Base-by-base conservation (phyloP, 2,797 vertebrate species). In the Megaceryle alcyon region DNA sequence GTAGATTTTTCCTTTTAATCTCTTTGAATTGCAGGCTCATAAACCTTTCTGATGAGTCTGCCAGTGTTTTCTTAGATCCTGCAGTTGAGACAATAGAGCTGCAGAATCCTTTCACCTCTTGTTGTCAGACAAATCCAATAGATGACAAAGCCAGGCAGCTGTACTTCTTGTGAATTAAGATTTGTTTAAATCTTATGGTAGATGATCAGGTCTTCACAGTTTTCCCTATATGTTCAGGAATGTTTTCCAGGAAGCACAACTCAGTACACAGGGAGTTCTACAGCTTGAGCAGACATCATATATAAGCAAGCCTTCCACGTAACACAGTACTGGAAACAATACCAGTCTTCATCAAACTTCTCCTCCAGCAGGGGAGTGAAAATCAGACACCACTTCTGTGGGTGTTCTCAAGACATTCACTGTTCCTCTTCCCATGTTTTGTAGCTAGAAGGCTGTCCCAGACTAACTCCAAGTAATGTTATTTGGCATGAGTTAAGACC, bases 1-100 rank as follows among this genome's bases (percentile, higher is more conserved):
- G 81, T 97, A 97, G 98, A 98, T 98, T 98, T 97, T 96, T 97
- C 97, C 97, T 98, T 98, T 97, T 98, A 98, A 98, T 98, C 97
- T 97, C 97, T 97, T 97, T 97, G 97, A 98, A 98, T 97, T 98
- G 97, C 96, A 94, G 97, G 97, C 97, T 98, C 97, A 96, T 98
- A 98, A 98, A 98, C 97, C 97, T 98, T 95, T 97, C 96, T 97
- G 98, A 98, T 98, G 97, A 98, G 97, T 95, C 96, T 96, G 97
- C 85, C 96, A 97, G 96, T 98, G 96, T 98, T 98, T 97, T 97
- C 98, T 98, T 95, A 97, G 98, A 97, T 98, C 97, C 96, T 94
- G 96, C 97, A 80, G 91, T 80, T 95, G 94, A 97, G 98, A 98
- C 98, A 98, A 98, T 98, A 91, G 96, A 97, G 95, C 96, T 95